Evolutionary conservation across 2,888 invertebrate species (phyloP).

Genomic region (Dynastes hyllus): DNA sequence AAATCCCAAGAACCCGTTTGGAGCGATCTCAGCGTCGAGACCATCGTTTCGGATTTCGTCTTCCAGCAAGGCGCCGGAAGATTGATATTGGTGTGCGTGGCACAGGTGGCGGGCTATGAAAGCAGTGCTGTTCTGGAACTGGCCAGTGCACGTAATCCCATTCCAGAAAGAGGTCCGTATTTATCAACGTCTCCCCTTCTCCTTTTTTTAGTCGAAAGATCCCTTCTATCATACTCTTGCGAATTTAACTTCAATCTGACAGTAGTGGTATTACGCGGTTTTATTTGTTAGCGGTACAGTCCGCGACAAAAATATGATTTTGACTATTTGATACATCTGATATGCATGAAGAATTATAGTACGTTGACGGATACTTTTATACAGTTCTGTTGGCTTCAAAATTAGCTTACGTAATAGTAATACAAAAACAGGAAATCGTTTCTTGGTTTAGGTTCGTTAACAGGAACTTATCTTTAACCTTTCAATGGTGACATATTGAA

Average conservation of each 20-base stretch:
- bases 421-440: too few relatives aligned
- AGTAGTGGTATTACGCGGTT: conserved; percentile 12
- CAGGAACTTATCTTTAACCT: too few relatives aligned
- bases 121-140: conserved; percentile 81
- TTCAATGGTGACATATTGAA: too few relatives aligned
- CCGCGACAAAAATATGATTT: too few relatives aligned
- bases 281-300: too few relatives aligned
- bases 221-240: neutral
- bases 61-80: conserved; percentile 75
- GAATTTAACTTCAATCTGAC: conserved; percentile 28
- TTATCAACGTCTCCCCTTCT: conserved; percentile 36
- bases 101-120: conserved; percentile 81
- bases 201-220: neutral
- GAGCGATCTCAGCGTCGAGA: conserved; percentile 76
- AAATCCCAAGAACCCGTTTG: conserved; percentile 73
- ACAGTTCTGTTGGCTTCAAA: too few relatives aligned
- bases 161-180: conserved; percentile 84
- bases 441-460: too few relatives aligned
- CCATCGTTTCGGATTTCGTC: conserved; percentile 75
- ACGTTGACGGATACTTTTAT: too few relatives aligned
- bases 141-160: conserved; percentile 83
- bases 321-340: too few relatives aligned
- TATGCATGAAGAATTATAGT: too few relatives aligned
- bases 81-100: conserved; percentile 81
- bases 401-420: too few relatives aligned